Evolutionary conservation across 2,797 vertebrate genomes (phyloP).

Genomic region (Galaxias olidus): DNA sequence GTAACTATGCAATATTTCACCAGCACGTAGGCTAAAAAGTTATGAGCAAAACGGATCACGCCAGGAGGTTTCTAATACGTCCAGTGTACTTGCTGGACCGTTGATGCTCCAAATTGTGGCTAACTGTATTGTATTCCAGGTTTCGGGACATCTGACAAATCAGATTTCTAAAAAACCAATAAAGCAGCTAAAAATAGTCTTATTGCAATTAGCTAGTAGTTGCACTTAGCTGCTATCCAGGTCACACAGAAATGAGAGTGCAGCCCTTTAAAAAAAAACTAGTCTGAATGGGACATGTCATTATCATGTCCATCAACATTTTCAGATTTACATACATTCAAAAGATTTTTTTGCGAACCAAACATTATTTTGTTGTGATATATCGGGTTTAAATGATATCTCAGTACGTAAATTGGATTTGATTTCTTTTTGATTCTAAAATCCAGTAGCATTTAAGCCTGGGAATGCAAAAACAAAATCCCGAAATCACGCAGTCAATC

Average conservation of each 20-base stretch:
- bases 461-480: neutral
- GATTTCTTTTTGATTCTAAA: too few species aligned
- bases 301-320: slow-evolving; percentile 6
- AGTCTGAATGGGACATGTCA: neutral
- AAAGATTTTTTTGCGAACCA: neutral
- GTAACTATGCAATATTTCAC: too few species aligned
- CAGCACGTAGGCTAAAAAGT: too few species aligned
- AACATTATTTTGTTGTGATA: too few species aligned
- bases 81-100: slow-evolving; percentile 1
- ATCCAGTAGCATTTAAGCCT: too few species aligned
- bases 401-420: too few species aligned
- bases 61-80: too few species aligned
- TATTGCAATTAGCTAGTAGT: too few species aligned
- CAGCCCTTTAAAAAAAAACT: neutral
- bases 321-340: slow-evolving; percentile 16
- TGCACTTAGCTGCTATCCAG: neutral
- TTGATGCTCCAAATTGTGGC: neutral
- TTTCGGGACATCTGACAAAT: neutral
- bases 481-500: slow-evolving; percentile 25
- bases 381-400: too few species aligned
- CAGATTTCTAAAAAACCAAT: neutral
- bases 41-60: too few species aligned
- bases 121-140: slow-evolving; percentile 5
- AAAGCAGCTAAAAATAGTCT: neutral
- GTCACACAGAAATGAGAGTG: neutral